Conservation (phyloP, 2,797 vertebrate species). For the Pempheris klunzingeri region DNA sequence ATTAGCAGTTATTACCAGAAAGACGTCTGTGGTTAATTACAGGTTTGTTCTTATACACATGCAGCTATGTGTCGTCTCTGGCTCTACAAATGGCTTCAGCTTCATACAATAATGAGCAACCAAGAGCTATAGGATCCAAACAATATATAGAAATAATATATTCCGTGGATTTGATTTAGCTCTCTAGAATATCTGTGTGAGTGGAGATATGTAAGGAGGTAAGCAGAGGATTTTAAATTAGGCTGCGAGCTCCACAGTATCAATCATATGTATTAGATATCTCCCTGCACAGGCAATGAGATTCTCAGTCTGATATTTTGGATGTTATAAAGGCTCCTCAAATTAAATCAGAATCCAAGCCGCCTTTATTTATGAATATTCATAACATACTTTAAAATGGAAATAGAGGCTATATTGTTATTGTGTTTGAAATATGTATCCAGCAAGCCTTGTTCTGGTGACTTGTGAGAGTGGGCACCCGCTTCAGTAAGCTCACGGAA, state of each 20-base stretch:
- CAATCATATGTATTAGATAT: slow-evolving; percentile 69
- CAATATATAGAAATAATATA: slow-evolving; percentile 29
- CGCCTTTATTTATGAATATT: slow-evolving; percentile 80
- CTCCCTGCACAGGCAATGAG: slow-evolving; percentile 56
- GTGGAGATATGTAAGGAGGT: slow-evolving; percentile 45
- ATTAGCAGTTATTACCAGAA: slow-evolving; percentile 18
- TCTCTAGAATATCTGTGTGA: slow-evolving; percentile 38
- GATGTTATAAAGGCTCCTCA: slow-evolving; percentile 63
- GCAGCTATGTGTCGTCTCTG: slow-evolving; percentile 12
- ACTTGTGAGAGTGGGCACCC: slow-evolving; percentile 72
- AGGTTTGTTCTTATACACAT: slow-evolving; percentile 42
- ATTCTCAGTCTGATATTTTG: slow-evolving; percentile 67
- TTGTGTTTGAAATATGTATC: slow-evolving; percentile 74
- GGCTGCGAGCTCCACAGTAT: slow-evolving; percentile 34
- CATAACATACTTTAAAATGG: slow-evolving; percentile 72
- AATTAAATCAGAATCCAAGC: slow-evolving; percentile 72
- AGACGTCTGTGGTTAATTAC: slow-evolving; percentile 65
- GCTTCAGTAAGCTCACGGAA: slow-evolving; percentile 75
- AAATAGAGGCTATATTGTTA: slow-evolving; percentile 72
- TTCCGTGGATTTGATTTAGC: slow-evolving; percentile 36
- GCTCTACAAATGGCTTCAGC: slow-evolving; percentile 21
- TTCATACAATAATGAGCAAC: slow-evolving; percentile 11
- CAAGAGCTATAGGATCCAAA: slow-evolving; percentile 31
- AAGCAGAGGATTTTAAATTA: slow-evolving; percentile 59
- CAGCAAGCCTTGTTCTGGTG: slow-evolving; percentile 63